Conservation (phyloP, 1,140 invertebrate species). For the Pseudomyrmex sp. region DNA sequence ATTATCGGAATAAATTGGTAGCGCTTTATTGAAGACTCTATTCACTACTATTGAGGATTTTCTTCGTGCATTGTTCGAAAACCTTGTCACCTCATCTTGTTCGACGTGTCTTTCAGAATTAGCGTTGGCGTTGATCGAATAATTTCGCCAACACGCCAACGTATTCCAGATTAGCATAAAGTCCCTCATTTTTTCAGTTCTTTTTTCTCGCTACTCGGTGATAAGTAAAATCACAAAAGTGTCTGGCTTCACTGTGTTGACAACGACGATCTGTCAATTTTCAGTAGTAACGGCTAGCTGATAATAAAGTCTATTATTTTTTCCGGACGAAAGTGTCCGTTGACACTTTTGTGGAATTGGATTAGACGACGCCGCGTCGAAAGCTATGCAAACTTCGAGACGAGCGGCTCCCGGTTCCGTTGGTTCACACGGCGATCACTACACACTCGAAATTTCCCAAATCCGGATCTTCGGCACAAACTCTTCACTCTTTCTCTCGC, state of each 20-base stretch:
- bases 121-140: conserved; percentile 81
- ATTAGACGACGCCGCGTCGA: too few species aligned
- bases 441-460: conserved; percentile 8
- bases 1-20: conserved; percentile 80
- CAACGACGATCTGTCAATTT: too few species aligned
- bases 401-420: background rate
- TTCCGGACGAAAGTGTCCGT: background rate
- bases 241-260: background rate
- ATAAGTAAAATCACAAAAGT: background rate
- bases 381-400: background rate
- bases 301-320: background rate
- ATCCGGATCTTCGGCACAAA: background rate
- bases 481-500: conserved; percentile 38
- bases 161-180: conserved; percentile 86
- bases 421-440: conserved; percentile 6
- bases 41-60: conserved; percentile 86
- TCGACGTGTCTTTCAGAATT: conserved; percentile 78
- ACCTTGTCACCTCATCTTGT: conserved; percentile 74
- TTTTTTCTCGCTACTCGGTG: background rate
- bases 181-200: conserved; percentile 85
- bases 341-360: background rate
- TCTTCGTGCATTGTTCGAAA: conserved; percentile 75
- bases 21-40: conserved; percentile 84
- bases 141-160: conserved; percentile 82
- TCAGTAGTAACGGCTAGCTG: background rate